These are phyloP conservation scores for Helarctos malayanus DNA, from an alignment of 2,797 vertebrate genomes.

Conservation along the genomic window DNA sequence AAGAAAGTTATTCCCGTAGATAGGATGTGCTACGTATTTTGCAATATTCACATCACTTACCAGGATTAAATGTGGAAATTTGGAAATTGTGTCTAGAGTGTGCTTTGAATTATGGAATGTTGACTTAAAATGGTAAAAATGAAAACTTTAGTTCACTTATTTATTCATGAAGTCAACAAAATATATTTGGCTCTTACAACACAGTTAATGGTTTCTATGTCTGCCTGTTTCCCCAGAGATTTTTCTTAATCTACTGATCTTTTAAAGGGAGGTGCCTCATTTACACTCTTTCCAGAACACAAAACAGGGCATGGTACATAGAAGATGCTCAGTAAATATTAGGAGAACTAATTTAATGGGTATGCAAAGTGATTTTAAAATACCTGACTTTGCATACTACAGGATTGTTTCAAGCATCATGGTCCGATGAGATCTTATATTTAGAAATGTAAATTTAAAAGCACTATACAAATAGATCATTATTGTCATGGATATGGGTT, in stretches of 20 bases:
- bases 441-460: slow-evolving; percentile 33
- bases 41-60: not conserved
- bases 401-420: not conserved
- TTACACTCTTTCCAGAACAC: not conserved
- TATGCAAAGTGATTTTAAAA: not conserved
- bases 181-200: not conserved
- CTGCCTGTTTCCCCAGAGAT: not conserved
- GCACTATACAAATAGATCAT: not conserved
- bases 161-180: not conserved
- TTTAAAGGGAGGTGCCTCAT: not conserved
- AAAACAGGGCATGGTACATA: not conserved
- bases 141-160: not conserved
- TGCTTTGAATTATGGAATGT: not conserved
- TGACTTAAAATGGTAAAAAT: not conserved
- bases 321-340: not conserved
- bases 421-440: not conserved
- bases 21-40: not conserved
- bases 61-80: not conserved
- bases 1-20: not conserved
- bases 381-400: not conserved
- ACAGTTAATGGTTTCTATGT: not conserved
- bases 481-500: not conserved
- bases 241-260: not conserved
- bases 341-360: not conserved
- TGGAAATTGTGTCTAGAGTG: not conserved